These are phyloP conservation scores for Chanos chanos DNA, from an alignment of 2,797 vertebrate species.

Conservation along the genomic window DNA sequence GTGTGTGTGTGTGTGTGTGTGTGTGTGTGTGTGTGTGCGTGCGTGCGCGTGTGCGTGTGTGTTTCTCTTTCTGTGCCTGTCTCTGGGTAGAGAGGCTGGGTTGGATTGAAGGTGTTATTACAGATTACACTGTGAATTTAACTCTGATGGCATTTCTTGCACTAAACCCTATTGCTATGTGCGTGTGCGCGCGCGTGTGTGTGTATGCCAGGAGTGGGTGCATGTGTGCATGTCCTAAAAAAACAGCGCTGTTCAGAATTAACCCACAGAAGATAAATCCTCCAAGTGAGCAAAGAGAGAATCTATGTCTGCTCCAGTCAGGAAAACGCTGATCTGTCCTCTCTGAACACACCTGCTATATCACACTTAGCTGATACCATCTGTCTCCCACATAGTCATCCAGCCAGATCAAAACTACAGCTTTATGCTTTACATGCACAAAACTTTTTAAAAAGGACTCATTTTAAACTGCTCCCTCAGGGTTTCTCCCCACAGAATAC, in stretches of 20 bases:
- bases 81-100: too few species aligned
- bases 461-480: too few species aligned
- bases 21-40: background rate
- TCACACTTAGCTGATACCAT: constrained; percentile 4
- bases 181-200: too few species aligned
- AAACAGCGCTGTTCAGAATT: constrained; percentile 27
- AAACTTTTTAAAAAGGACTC: too few species aligned
- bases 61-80: background rate
- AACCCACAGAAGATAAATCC: constrained; percentile 26
- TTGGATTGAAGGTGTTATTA: constrained; percentile 43
- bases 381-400: too few species aligned
- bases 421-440: too few species aligned
- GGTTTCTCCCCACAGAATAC: background rate
- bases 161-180: too few species aligned
- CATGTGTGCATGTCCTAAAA: constrained; percentile 21
- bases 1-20: constrained; percentile 4
- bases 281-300: too few species aligned
- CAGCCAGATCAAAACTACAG: too few species aligned
- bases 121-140: constrained; percentile 43
- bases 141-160: constrained; percentile 16
- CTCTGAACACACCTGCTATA: constrained; percentile 5
- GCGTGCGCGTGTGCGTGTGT: background rate
- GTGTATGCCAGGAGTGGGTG: constrained; percentile 9
- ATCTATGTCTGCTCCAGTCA: too few species aligned
- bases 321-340: constrained; percentile 5